A percentile compares a stretch with the other conserved stretches of the same genome.
Evolutionary conservation across 2,888 invertebrate species (phyloP).

Genomic region (Eucera pruinosa): DNA sequence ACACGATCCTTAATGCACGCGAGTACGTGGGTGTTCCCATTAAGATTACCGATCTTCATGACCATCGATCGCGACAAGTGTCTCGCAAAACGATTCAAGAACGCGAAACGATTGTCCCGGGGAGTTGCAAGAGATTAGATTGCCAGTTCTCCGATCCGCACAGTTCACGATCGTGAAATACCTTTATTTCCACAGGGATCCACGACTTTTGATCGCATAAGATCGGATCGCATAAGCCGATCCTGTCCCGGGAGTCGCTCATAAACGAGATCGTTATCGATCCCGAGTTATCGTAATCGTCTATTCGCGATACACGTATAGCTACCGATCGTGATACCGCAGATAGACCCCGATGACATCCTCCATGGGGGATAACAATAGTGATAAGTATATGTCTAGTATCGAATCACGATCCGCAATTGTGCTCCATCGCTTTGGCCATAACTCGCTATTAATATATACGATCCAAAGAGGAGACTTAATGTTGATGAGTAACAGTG

Average conservation of each 20-base stretch:
- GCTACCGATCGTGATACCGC: conserved; percentile 70
- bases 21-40: conserved; percentile 69
- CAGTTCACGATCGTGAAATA: conserved; percentile 52
- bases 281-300: conserved; percentile 66
- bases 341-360: conserved; percentile 65
- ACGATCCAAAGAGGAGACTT: conserved; percentile 15
- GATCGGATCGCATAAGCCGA: conserved; percentile 49
- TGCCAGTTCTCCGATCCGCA: conserved; percentile 12
- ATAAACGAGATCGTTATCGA: conserved; percentile 71
- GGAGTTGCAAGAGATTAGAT: conserved; percentile 49
- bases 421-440: conserved; percentile 41
- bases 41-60: conserved; percentile 65
- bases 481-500: conserved; percentile 60
- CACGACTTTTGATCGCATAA: conserved; percentile 53
- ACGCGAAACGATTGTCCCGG: conserved; percentile 30
- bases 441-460: conserved; percentile 55
- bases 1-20: conserved; percentile 27
- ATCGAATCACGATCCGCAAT: conserved; percentile 66
- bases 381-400: conserved; percentile 64
- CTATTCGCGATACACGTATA: conserved; percentile 60
- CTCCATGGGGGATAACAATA: conserved; percentile 61
- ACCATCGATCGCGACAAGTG: conserved; percentile 65
- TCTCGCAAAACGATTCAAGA: conserved; percentile 10
- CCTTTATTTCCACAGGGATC: conserved; percentile 48
- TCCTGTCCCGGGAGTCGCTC: conserved; percentile 61